Evolutionary conservation across 2,797 vertebrate species (phyloP).

Genomic region (Dendrocincla tyrannina): DNA sequence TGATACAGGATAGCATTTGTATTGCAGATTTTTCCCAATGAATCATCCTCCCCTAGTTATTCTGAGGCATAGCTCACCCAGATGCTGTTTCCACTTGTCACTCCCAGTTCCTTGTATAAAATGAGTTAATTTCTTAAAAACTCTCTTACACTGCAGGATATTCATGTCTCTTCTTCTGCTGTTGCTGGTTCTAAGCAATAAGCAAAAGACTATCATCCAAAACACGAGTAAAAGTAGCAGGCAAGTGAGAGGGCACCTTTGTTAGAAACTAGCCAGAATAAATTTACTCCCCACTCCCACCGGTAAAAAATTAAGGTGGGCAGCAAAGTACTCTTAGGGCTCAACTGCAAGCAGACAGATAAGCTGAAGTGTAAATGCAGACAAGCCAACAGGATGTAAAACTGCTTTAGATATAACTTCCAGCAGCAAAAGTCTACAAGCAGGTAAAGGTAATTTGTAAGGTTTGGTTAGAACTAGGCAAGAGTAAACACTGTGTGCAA

Average conservation of each 20-base stretch:
- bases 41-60: not conserved
- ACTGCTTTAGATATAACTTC: not conserved
- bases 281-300: not conserved
- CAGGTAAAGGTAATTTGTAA: not conserved
- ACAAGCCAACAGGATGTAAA: not conserved
- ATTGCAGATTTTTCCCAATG: not conserved
- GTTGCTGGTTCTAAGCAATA: conserved; percentile 64
- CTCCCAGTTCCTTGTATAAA: conserved; percentile 51
- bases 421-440: not conserved
- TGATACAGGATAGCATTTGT: not conserved
- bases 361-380: not conserved
- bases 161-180: conserved; percentile 61
- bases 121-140: conserved; percentile 62
- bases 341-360: not conserved
- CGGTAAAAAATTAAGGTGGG: not conserved
- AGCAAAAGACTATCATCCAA: conserved; percentile 59
- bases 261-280: not conserved
- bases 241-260: not conserved
- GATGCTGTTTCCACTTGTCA: conserved; percentile 12
- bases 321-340: not conserved
- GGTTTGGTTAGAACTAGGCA: not conserved
- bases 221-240: conserved; percentile 13
- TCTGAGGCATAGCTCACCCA: not conserved
- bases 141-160: conserved; percentile 42
- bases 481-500: not conserved